A percentile compares a stretch with the other conserved stretches of the same genome.
These are phyloP conservation scores for Heterotilapia buettikoferi DNA, from an alignment of 2,113 vertebrate genomes.

Conservation along the genomic window DNA sequence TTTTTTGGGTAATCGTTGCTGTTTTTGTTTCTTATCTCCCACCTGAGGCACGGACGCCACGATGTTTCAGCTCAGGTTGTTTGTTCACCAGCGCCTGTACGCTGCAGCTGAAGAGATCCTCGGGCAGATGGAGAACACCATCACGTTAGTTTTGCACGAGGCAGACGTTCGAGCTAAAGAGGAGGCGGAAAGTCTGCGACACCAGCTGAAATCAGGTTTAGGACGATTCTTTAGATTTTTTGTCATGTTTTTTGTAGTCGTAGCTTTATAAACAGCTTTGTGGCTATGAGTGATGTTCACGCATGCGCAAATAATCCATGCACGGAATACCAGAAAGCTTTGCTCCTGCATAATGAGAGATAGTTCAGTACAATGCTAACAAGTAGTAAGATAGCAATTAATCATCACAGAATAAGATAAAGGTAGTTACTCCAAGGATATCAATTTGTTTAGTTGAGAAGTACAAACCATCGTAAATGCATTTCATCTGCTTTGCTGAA, in stretches of 20 bases:
- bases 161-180: conserved; percentile 4
- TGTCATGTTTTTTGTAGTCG: background rate
- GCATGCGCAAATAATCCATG: background rate
- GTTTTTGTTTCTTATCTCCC: background rate
- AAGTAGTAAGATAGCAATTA: background rate
- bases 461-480: background rate
- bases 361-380: background rate
- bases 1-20: background rate
- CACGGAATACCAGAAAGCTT: background rate
- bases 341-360: background rate
- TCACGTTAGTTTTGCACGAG: conserved; percentile 1
- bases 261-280: background rate
- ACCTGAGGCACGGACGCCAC: background rate
- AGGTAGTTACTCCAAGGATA: background rate
- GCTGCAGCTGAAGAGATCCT: background rate
- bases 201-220: background rate
- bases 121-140: background rate
- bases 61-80: background rate
- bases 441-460: background rate
- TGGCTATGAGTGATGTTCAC: background rate
- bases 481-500: background rate
- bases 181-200: background rate
- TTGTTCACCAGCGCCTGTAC: background rate
- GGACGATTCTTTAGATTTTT: background rate
- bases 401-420: background rate